phyloP scores from a whole-genome alignment of 2,113 vertebrate species.

The Rhinolophus ferrumequinum region DNA sequence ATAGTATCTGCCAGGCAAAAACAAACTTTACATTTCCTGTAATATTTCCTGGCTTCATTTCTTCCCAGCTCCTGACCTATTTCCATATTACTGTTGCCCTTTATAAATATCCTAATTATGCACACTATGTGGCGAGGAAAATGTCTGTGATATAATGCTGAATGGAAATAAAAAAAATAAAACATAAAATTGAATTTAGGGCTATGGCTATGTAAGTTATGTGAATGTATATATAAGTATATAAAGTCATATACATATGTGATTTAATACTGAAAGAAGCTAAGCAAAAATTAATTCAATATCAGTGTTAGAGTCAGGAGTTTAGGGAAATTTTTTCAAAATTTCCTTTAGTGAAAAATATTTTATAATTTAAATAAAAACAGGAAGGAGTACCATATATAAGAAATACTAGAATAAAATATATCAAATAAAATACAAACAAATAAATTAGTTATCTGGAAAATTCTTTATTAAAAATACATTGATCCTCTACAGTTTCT shows the following conservation, averaged over 20 bases:
- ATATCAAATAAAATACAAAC: conserved; percentile 12
- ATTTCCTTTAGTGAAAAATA: conserved; percentile 34
- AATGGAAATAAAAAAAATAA: not conserved
- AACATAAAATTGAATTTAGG: not conserved
- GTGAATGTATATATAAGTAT: not conserved
- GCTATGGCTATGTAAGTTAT: not conserved
- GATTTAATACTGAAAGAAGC: not conserved
- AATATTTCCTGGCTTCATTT: conserved; percentile 33
- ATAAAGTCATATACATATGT: not conserved
- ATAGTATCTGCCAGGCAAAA: not conserved
- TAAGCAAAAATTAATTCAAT: conserved; percentile 20
- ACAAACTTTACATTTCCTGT: not conserved
- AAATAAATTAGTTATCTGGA: conserved; percentile 19
- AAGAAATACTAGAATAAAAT: conserved; percentile 20
- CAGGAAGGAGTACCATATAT: not conserved
- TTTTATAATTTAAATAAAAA: conserved; percentile 48
- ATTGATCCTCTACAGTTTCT: not conserved
- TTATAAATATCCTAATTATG: conserved; percentile 13
- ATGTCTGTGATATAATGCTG: not conserved
- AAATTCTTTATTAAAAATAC: not conserved
- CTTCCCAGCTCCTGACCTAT: not conserved
- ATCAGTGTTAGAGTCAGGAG: not conserved
- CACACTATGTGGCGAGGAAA: not conserved
- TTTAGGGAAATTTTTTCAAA: not conserved
- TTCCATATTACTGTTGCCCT: not conserved